Evolutionary conservation across 1,140 invertebrate species (phyloP).

Genomic region (Acromyrmex heyeri): DNA sequence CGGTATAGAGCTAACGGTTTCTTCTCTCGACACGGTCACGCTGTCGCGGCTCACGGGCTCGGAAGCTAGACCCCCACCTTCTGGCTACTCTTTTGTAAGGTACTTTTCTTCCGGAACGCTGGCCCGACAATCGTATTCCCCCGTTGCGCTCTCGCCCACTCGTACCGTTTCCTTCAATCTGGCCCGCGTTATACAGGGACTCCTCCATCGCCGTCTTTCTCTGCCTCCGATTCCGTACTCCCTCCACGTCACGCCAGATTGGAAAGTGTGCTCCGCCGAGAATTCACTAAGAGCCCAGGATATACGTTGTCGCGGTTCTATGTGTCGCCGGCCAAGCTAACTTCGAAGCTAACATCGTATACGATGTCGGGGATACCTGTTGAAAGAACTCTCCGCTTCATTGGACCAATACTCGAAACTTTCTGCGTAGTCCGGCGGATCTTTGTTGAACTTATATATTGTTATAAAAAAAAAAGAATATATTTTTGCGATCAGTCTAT

Average conservation of each 20-base stretch:
- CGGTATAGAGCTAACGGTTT: neutral
- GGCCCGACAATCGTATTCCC: constrained; percentile 84
- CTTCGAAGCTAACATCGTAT: constrained; percentile 54
- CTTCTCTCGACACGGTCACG: constrained; percentile 21
- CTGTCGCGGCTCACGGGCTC: constrained; percentile 52
- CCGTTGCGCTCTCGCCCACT: constrained; percentile 78
- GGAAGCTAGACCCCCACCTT: constrained; percentile 26
- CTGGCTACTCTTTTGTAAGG: constrained; percentile 78
- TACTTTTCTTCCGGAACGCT: constrained; percentile 85
- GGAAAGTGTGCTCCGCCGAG: constrained; percentile 81
- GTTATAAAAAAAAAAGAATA: neutral
- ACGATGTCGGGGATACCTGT: constrained; percentile 68
- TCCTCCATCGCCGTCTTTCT: constrained; percentile 37
- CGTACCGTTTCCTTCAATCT: constrained; percentile 82
- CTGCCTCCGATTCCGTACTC: constrained; percentile 49
- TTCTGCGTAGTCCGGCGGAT: neutral
- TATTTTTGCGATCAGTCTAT: constrained; percentile 36
- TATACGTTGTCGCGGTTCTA: constrained; percentile 42
- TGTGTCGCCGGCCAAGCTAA: constrained; percentile 44
- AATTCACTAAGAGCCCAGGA: constrained; percentile 74
- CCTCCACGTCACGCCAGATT: constrained; percentile 76
- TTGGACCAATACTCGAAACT: constrained; percentile 54
- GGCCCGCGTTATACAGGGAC: constrained; percentile 79
- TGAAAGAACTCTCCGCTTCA: constrained; percentile 63
- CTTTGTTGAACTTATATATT: neutral